phyloP scores from a whole-genome alignment of 2,113 vertebrate species.

The Hypocryptadius cinnamomeus region DNA sequence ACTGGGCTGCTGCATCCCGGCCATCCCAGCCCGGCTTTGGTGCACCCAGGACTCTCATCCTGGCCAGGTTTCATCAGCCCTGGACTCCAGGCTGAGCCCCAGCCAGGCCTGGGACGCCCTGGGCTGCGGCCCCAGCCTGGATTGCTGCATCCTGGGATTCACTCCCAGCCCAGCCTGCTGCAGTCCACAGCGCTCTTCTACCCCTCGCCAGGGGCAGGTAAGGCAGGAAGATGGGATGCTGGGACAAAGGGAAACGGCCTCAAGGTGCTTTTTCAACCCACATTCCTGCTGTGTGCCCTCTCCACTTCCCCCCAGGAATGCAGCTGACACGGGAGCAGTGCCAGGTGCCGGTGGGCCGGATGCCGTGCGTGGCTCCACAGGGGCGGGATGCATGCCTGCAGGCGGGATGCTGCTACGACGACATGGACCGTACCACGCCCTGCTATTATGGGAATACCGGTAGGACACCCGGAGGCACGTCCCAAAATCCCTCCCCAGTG shows the following conservation, averaged over 20 bases:
- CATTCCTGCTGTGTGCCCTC: accelerated
- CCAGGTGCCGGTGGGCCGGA: not conserved
- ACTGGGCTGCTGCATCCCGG: not conserved
- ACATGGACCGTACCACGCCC: not conserved
- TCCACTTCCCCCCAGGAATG: not conserved
- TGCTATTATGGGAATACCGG: slow-evolving; percentile 66
- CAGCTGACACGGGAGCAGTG: slow-evolving; percentile 23
- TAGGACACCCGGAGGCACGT: not conserved
- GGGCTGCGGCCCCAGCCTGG: slow-evolving; percentile 7
- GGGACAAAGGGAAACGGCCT: not conserved
- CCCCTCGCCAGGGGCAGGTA: not conserved
- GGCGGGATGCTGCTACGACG: slow-evolving; percentile 55
- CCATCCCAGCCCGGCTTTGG: accelerated
- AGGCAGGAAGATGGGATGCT: accelerated
- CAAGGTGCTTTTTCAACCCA: not conserved
- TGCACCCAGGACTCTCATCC: accelerated
- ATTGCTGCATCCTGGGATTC: not conserved
- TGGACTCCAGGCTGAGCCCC: not conserved
- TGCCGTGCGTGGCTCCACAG: not conserved
- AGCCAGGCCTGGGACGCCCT: not conserved
- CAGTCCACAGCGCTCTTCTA: not conserved
- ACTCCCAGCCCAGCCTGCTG: not conserved
- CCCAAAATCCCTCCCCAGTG: accelerated
- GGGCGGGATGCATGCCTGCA: slow-evolving; percentile 3
- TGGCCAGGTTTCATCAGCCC: not conserved